Evolutionary conservation across 1,140 invertebrate genomes (phyloP).

Genomic region (Ooceraea biroi): DNA sequence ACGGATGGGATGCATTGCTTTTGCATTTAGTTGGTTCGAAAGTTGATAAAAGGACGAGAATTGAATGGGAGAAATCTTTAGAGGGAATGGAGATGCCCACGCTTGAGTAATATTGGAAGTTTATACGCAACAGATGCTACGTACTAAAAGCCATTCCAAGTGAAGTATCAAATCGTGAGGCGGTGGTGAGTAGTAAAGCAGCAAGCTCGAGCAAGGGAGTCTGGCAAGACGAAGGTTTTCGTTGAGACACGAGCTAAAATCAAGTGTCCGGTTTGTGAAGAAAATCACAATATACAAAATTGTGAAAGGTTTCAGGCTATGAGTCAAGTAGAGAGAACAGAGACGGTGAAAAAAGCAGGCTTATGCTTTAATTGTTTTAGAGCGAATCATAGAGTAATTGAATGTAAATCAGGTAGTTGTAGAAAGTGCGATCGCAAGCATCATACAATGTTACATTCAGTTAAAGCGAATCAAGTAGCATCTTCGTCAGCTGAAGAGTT

Average conservation of each 20-base stretch:
- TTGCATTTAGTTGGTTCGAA: neutral
- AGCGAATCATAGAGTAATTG: neutral
- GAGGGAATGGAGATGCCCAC: neutral
- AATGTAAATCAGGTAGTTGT: constrained; percentile 8
- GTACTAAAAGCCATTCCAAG: neutral
- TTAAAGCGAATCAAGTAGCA: no score
- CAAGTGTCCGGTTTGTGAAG: neutral
- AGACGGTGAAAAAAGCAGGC: neutral
- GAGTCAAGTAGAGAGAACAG: neutral
- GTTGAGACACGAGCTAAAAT: neutral
- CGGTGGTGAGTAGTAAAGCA: neutral
- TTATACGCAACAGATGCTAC: neutral
- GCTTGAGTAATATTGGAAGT: neutral
- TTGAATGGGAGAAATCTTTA: neutral
- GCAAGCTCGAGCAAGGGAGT: neutral
- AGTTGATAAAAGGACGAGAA: neutral
- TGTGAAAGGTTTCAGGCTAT: neutral
- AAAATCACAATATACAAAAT: neutral
- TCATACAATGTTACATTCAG: constrained; percentile 10
- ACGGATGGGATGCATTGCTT: neutral
- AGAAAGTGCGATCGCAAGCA: neutral
- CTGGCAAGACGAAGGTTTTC: neutral
- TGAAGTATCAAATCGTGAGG: neutral
- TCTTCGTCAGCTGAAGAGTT: neutral
- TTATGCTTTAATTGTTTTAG: constrained; percentile 27